These are phyloP conservation scores for Adelphocoris suturalis DNA, from an alignment of 2,888 invertebrate genomes.

Conservation along the genomic window DNA sequence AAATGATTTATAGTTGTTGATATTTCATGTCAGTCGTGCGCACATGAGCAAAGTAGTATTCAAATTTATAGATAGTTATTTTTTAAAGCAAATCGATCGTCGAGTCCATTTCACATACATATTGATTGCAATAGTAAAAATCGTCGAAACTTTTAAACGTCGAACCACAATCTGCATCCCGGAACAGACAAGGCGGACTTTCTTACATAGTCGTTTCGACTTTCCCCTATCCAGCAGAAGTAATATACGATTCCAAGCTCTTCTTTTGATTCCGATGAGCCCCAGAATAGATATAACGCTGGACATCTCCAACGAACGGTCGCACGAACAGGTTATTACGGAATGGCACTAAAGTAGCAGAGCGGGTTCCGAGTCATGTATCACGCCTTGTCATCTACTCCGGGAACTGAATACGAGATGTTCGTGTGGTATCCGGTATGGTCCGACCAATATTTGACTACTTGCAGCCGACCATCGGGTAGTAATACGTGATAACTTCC, in stretches of 20 bases:
- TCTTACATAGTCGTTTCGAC: constrained; percentile 43
- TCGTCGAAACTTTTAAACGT: neutral
- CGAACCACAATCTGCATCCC: constrained; percentile 1
- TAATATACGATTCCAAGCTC: constrained; percentile 3
- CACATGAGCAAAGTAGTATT: too few relatives aligned
- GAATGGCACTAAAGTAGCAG: neutral
- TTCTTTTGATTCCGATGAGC: constrained; percentile 24
- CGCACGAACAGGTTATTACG: constrained; percentile 7
- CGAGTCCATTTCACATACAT: too few relatives aligned
- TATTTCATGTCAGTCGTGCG: too few relatives aligned
- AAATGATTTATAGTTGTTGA: too few relatives aligned
- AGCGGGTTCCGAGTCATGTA: neutral
- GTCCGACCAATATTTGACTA: constrained; percentile 87
- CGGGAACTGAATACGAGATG: constrained; percentile 80
- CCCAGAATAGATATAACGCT: neutral
- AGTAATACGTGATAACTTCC: constrained; percentile 89
- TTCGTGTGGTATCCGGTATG: constrained; percentile 88
- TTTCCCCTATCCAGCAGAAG: constrained; percentile 24
- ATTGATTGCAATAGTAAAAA: too few relatives aligned
- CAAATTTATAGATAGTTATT: too few relatives aligned
- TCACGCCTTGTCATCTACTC: constrained; percentile 50
- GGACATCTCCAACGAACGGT: neutral
- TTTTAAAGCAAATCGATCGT: too few relatives aligned
- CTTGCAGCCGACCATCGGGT: constrained; percentile 89
- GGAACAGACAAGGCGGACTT: constrained; percentile 15